Evolutionary conservation across 2,113 vertebrate genomes (phyloP).

Genomic region (Pomatostomus ruficeps): DNA sequence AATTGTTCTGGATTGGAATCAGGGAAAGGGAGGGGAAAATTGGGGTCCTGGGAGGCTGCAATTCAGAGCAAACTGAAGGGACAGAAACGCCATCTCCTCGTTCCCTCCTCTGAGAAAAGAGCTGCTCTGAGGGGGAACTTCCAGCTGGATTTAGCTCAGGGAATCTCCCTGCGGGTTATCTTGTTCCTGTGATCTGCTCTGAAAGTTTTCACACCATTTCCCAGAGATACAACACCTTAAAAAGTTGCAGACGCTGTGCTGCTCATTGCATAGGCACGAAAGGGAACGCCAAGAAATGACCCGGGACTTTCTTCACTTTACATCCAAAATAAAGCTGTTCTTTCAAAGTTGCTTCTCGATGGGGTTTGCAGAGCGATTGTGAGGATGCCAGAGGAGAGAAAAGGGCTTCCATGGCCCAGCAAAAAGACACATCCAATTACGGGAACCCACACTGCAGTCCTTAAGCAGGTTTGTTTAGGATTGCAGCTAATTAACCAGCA

Average conservation of each 20-base stretch:
- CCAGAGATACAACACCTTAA: not conserved
- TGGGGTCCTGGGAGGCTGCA: not conserved
- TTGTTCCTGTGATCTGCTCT: not conserved
- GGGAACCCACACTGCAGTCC: not conserved
- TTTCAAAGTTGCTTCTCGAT: not conserved
- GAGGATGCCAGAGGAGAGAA: not conserved
- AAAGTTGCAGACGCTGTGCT: not conserved
- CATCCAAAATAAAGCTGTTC: not conserved
- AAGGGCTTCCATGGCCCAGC: not conserved
- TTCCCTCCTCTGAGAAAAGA: not conserved
- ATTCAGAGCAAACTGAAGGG: not conserved
- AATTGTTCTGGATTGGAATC: not conserved
- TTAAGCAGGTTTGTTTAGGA: not conserved
- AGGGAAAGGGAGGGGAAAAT: not conserved
- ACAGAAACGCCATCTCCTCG: not conserved
- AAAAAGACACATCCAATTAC: not conserved
- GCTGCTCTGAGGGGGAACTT: not conserved
- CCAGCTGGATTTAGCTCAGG: not conserved
- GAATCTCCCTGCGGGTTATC: not conserved
- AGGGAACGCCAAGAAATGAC: not conserved
- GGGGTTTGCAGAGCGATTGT: not conserved
- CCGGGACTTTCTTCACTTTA: not conserved
- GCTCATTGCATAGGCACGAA: not conserved
- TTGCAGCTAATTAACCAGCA: slow-evolving; percentile 12
- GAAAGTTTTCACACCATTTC: not conserved